Evolutionary conservation across 2,888 invertebrate species (phyloP).

Genomic region (Caenorhabditis sp.): DNA sequence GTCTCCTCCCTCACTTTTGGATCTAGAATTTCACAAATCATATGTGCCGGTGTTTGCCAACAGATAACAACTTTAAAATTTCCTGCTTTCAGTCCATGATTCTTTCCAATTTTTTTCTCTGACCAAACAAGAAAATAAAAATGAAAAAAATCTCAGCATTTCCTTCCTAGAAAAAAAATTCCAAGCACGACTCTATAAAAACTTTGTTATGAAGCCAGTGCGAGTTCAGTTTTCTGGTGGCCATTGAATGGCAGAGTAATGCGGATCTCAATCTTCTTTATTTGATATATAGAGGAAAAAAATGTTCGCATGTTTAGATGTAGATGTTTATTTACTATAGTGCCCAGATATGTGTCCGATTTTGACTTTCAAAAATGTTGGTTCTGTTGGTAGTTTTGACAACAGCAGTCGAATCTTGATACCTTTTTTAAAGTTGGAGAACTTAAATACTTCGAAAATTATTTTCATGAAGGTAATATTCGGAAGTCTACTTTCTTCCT

Average conservation of each 20-base stretch:
- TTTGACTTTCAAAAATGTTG: constrained; percentile 17
- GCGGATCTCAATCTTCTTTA: constrained; percentile 64
- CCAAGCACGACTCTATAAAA: constrained; percentile 39
- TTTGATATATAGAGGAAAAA: constrained; percentile 54
- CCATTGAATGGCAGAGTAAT: constrained; percentile 63
- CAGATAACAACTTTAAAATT: neutral
- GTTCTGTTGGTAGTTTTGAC: constrained; percentile 1
- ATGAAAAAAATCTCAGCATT: constrained; percentile 20
- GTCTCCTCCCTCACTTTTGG: neutral
- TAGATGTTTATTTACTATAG: constrained; percentile 56
- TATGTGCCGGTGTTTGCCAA: neutral
- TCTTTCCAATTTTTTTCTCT: neutral
- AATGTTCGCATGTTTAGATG: constrained; percentile 49
- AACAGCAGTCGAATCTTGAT: too few relatives aligned
- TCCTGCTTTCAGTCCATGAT: neutral
- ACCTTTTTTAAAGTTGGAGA: too few relatives aligned
- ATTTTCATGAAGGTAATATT: too few relatives aligned
- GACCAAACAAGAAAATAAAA: neutral
- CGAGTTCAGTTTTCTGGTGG: constrained; percentile 41
- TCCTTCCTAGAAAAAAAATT: neutral
- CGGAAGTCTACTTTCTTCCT: too few relatives aligned
- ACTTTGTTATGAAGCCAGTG: constrained; percentile 59
- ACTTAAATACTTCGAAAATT: too few relatives aligned
- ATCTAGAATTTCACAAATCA: constrained; percentile 20
- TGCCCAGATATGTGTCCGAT: constrained; percentile 27